phyloP scores from a whole-genome alignment of 2,888 invertebrate species.

The Cabera pusaria region DNA sequence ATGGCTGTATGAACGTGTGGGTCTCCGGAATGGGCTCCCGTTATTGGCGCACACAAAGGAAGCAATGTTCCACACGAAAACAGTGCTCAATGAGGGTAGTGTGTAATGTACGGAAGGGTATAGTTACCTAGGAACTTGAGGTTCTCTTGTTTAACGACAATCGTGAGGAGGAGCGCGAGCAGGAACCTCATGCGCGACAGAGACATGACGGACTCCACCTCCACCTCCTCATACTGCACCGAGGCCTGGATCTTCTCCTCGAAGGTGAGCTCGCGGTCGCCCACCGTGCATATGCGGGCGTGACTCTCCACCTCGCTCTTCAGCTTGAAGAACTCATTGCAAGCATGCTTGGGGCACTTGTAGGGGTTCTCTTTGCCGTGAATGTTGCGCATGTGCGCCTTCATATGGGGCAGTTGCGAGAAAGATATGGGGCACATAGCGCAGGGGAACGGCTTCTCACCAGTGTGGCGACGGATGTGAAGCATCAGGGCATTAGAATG shows the following conservation, averaged over 20 bases:
- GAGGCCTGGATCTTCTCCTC: conserved; percentile 52
- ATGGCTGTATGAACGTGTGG: conserved; percentile 44
- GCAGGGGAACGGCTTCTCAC: conserved; percentile 92
- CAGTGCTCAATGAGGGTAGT: conserved; percentile 60
- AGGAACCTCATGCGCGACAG: conserved; percentile 90
- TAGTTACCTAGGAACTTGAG: conserved; percentile 91
- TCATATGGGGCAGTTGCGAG: conserved; percentile 93
- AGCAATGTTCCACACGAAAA: conserved; percentile 72
- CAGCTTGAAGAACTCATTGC: conserved; percentile 89
- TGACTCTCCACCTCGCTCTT: conserved; percentile 89
- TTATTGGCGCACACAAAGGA: conserved; percentile 75
- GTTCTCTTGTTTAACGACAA: conserved; percentile 91
- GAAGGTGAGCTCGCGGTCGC: conserved; percentile 46
- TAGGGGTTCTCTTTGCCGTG: conserved; percentile 91
- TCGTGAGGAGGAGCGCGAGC: conserved; percentile 90
- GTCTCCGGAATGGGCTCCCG: conserved; percentile 47
- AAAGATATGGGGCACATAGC: conserved; percentile 88
- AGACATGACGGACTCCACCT: conserved; percentile 82
- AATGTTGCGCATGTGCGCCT: conserved; percentile 93
- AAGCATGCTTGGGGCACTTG: conserved; percentile 85
- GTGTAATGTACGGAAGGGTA: conserved; percentile 45
- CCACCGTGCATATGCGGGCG: conserved; percentile 71
- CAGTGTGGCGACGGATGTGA: conserved; percentile 92
- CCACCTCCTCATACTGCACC: conserved; percentile 58
- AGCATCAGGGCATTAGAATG: conserved; percentile 93